Evolutionary conservation across 2,113 vertebrate genomes (phyloP).

Genomic region (Trogon surrucura): DNA sequence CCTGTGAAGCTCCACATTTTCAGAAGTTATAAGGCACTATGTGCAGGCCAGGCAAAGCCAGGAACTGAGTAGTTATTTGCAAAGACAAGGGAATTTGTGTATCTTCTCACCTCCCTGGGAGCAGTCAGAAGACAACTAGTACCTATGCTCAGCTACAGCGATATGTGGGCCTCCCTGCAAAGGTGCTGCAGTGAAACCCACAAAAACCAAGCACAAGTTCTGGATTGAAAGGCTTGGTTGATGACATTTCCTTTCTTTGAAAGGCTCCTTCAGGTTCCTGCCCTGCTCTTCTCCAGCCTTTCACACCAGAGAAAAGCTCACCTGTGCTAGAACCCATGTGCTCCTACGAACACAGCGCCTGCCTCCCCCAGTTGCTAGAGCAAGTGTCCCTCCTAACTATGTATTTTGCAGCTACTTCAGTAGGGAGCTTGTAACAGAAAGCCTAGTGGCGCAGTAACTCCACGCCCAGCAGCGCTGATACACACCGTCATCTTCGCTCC

Average conservation of each 20-base stretch:
- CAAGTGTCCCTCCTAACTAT: fast-evolving
- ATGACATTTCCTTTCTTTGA: neutral
- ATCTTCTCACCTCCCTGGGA: neutral
- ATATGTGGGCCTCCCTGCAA: neutral
- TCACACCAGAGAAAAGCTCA: neutral
- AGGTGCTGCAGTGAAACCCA: neutral
- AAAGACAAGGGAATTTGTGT: neutral
- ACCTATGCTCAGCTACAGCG: neutral
- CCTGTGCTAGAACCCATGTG: neutral
- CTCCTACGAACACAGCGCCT: neutral
- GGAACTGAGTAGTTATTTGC: neutral
- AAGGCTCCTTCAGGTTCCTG: neutral
- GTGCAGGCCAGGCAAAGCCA: neutral
- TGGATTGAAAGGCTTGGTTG: neutral
- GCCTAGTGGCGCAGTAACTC: neutral
- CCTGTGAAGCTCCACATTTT: neutral
- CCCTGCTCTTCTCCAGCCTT: neutral
- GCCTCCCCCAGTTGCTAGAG: neutral
- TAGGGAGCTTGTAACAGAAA: neutral
- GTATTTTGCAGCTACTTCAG: neutral
- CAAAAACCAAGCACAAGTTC: neutral
- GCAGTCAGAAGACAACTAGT: neutral
- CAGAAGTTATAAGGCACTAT: neutral
- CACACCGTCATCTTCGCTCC: slow-evolving; percentile 94
- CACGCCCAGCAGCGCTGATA: fast-evolving